Evolutionary conservation across 2,888 invertebrate genomes (phyloP).

Genomic region (Biston betularia): DNA sequence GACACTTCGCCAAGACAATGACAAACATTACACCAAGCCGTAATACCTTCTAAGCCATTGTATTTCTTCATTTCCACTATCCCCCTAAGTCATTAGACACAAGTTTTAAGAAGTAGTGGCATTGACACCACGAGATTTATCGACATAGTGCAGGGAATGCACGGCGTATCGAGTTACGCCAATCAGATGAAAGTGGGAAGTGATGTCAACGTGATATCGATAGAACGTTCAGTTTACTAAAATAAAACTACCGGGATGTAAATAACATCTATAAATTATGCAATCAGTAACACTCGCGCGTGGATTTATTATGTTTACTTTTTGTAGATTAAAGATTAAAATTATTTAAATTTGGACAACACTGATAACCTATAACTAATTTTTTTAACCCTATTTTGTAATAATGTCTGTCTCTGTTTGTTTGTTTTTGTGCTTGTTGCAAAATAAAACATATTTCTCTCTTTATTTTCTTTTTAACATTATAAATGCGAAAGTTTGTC

Average conservation of each 20-base stretch:
- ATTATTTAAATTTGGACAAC: no score
- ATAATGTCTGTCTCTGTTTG: no score
- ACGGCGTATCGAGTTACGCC: conserved; percentile 82
- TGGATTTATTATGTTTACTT: no score
- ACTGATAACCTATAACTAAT: no score
- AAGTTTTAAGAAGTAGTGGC: conserved; percentile 48
- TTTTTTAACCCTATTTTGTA: no score
- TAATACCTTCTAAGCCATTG: conserved; percentile 24
- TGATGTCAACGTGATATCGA: conserved; percentile 59
- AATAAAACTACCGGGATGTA: background rate
- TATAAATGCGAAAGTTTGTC: no score
- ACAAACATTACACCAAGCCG: background rate
- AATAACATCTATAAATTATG: background rate
- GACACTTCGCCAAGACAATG: background rate
- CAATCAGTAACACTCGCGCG: no score
- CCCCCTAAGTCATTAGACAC: conserved; percentile 51
- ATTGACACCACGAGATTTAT: conserved; percentile 73
- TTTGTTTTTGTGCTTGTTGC: no score
- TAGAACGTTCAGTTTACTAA: conserved; percentile 21
- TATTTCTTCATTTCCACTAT: conserved; percentile 18
- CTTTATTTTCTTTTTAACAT: no score
- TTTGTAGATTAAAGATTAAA: no score
- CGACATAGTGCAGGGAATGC: conserved; percentile 73
- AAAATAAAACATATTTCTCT: no score
- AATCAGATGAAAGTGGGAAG: conserved; percentile 83